These are phyloP conservation scores for Pitangus sulphuratus DNA, from an alignment of 2,797 vertebrate genomes.

Conservation along the genomic window DNA sequence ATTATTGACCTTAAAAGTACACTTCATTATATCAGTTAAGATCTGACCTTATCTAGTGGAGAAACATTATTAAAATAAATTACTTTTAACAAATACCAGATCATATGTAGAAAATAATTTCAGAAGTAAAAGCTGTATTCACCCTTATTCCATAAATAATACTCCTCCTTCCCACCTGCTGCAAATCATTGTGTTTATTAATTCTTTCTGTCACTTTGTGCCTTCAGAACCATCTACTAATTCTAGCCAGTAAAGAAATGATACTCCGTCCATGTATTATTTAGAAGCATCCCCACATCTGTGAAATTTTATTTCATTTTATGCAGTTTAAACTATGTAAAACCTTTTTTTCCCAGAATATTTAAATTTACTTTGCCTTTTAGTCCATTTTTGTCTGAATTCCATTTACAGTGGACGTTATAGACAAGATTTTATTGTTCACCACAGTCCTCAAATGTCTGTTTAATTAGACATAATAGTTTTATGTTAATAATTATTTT, in stretches of 20 bases:
- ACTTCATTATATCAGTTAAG: neutral
- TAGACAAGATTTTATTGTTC: neutral
- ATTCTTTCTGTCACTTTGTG: neutral
- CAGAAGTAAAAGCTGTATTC: neutral
- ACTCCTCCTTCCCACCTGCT: neutral
- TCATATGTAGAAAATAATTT: neutral
- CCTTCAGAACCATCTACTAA: neutral
- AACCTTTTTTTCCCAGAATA: accelerated
- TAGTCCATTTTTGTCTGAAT: neutral
- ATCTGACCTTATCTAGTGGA: neutral
- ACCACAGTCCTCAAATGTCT: neutral
- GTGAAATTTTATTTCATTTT: neutral
- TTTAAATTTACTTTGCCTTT: neutral
- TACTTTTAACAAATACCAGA: neutral
- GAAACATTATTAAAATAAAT: accelerated
- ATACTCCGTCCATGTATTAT: neutral
- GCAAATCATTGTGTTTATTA: neutral
- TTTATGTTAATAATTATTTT: neutral
- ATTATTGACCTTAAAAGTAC: neutral
- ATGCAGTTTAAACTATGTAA: neutral
- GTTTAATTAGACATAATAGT: neutral
- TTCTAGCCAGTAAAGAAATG: neutral
- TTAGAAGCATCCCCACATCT: neutral
- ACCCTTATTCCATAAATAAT: neutral
- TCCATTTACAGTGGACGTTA: neutral